Base-by-base conservation (phyloP, 2,113 vertebrate species). In the Thryonomys swinderianus region DNA sequence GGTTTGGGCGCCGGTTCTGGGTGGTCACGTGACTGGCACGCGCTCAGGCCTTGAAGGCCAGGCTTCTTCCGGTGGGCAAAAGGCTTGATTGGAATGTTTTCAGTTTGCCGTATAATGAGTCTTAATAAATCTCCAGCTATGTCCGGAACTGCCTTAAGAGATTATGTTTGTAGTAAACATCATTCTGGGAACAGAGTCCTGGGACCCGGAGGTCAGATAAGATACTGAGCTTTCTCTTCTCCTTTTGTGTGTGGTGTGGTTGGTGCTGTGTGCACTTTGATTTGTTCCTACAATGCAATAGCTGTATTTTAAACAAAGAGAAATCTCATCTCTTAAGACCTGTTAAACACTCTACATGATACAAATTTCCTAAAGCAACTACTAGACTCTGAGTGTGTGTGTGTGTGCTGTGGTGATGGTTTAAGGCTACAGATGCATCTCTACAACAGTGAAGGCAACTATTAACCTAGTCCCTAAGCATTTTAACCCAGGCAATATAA, bases 311-410 rank as follows among this genome's bases (percentile, higher is more conserved):
- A 59, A 82, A 37, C 20, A 91, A 48, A 66, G 59, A 16, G 23
- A 85, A 51, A 42, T 67, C 69, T 94, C 53, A 37, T 74, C 12
- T 93, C 84, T 62, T 48, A 81, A 71, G 42, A 69, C 2, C 10
- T 71, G 3, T 82, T 82, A 84, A 93, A 8, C 12, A 85, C 34
- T 16, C 67, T 5, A 23, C 3, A 34, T 86, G 84, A 27, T 69
- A 85, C 3, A 7, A 85, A 93, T 82, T 95, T 95, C 53, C 25
- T 61, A 92, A 81, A 88, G 73, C 1, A 82, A 61, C 27, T 93
- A 34, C 73, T 90, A 67, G 62, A 32, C 6, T 40, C 20, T 66
- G 16, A 32, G 64, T 57, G 25, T 40, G 23, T 42, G n/a, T 76
- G 85, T 76, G 17, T 10, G 62, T 64, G 59, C 1, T 1, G 8